These are phyloP conservation scores for Zalophus californianus DNA, from an alignment of 2,797 vertebrate genomes.

Conservation along the genomic window DNA sequence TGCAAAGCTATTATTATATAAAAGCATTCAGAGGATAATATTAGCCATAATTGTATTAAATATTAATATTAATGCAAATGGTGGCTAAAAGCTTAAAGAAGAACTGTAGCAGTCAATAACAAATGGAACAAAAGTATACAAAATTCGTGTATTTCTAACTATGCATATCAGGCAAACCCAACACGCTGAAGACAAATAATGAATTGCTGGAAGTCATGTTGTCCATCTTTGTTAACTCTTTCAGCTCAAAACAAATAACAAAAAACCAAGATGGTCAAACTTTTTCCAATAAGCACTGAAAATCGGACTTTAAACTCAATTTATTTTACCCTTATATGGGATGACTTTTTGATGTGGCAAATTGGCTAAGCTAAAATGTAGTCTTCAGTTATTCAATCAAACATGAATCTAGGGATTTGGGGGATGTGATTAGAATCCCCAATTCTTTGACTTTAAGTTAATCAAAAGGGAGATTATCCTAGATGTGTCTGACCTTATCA, in stretches of 20 bases:
- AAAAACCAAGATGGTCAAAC: neutral
- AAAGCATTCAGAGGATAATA: constrained; percentile 62
- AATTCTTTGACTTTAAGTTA: neutral
- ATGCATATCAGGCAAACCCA: constrained; percentile 57
- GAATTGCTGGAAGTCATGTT: constrained; percentile 53
- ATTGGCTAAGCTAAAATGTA: neutral
- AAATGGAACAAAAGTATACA: constrained; percentile 74
- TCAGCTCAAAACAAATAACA: neutral
- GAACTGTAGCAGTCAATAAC: constrained; percentile 65
- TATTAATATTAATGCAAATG: constrained; percentile 79
- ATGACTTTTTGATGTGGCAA: neutral
- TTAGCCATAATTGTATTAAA: constrained; percentile 75
- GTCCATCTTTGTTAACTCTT: neutral
- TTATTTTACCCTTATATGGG: neutral
- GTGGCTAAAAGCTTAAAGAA: constrained; percentile 75
- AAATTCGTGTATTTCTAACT: constrained; percentile 63
- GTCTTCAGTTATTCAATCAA: neutral
- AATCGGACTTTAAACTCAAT: neutral
- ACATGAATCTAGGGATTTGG: neutral
- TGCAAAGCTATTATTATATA: constrained; percentile 61
- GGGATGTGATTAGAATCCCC: neutral
- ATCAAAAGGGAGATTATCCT: neutral
- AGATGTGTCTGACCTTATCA: neutral
- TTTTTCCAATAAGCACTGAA: constrained; percentile 63
- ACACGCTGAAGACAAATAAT: constrained; percentile 63